A percentile compares a stretch with the other conserved stretches of the same genome.
These are phyloP conservation scores for Standfussiana lucernea DNA, from an alignment of 2,888 invertebrate genomes.

Conservation along the genomic window DNA sequence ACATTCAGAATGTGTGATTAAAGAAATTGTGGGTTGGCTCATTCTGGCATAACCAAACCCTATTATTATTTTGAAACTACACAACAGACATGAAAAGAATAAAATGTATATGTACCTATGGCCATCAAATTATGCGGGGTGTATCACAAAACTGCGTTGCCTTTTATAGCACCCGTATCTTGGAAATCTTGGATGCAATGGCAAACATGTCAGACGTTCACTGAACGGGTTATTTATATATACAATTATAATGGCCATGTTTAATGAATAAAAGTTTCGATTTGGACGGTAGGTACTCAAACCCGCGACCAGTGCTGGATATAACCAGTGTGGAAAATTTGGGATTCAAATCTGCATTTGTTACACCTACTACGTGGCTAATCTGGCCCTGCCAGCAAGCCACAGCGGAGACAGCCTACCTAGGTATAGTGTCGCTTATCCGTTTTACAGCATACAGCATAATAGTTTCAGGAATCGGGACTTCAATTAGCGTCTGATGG, in stretches of 20 bases:
- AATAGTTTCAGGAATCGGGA: not conserved
- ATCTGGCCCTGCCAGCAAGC: not conserved
- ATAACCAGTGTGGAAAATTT: not conserved
- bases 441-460: not conserved
- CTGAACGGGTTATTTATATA: not conserved
- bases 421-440: not conserved
- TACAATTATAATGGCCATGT: not conserved
- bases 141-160: not conserved
- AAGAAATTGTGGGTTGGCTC: not conserved
- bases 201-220: not conserved
- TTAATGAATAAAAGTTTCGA: not conserved
- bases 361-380: not conserved
- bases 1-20: not conserved
- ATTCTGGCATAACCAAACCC: not conserved
- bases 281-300: not conserved
- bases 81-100: not conserved
- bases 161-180: not conserved
- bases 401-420: not conserved
- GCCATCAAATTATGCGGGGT: slow-evolving; percentile 13
- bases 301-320: not conserved
- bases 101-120: not conserved
- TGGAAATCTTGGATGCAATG: not conserved
- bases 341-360: not conserved
- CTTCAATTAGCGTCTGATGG: not conserved
- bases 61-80: not conserved